A percentile compares a stretch with the other conserved stretches of the same genome.
Conservation (phyloP, 2,797 vertebrate genomes). For the Sebastes flavidus region DNA sequence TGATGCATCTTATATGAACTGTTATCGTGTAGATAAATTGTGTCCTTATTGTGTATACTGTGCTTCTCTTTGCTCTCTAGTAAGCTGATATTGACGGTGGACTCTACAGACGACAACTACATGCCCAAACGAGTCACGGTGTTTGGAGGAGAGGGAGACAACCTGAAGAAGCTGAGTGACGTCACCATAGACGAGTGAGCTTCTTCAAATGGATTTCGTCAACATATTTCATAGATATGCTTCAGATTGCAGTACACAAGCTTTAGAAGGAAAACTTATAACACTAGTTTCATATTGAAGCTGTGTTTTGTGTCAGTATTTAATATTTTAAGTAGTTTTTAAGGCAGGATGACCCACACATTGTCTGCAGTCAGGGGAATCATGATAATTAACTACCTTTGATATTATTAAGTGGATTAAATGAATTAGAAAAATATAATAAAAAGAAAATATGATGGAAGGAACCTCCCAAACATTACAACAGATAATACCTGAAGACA, state of each 20-base stretch:
- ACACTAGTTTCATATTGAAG: not conserved
- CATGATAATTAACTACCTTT: not conserved
- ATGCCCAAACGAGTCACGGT: conserved; percentile 95
- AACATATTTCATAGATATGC: not conserved
- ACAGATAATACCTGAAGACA: not conserved
- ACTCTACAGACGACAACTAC: conserved; percentile 97
- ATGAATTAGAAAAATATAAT: not conserved
- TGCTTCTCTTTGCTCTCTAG: conserved; percentile 66
- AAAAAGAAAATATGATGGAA: not conserved
- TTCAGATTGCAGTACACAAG: not conserved
- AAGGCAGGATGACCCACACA: not conserved
- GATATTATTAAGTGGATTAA: not conserved
- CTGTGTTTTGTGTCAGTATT: not conserved
- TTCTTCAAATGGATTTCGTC: not conserved
- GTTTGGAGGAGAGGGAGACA: conserved; percentile 93
- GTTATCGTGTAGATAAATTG: not conserved
- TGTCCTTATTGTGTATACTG: not conserved
- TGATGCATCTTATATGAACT: not conserved
- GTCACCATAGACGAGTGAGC: conserved; percentile 94
- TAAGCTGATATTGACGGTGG: conserved; percentile 93
- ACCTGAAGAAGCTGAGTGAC: conserved; percentile 93
- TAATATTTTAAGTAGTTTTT: not conserved
- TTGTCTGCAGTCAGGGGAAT: not conserved
- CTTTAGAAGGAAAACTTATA: not conserved
- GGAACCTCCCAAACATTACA: not conserved